These are phyloP conservation scores for Drosophila seclusa DNA, from an alignment of 2,888 invertebrate genomes.

Conservation along the genomic window DNA sequence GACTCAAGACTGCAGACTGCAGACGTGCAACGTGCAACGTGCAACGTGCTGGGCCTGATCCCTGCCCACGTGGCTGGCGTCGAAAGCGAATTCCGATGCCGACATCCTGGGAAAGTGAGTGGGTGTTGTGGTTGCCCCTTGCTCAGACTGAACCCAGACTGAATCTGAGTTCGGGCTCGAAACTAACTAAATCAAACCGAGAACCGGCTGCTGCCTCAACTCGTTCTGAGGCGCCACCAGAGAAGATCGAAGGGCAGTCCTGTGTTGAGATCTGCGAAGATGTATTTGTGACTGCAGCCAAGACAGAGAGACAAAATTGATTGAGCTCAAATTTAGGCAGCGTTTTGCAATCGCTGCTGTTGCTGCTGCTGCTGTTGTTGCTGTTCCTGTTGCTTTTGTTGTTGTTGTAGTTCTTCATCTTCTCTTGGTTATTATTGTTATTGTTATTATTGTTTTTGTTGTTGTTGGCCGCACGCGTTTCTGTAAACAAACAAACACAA, in stretches of 20 bases:
- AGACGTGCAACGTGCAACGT: background rate
- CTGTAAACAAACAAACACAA: constrained; percentile 69
- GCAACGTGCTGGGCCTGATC: constrained; percentile 13
- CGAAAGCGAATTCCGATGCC: constrained; percentile 62
- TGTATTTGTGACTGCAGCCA: constrained; percentile 20
- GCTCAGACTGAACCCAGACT: constrained; percentile 20
- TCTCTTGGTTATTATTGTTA: constrained; percentile 18
- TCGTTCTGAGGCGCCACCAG: constrained; percentile 65
- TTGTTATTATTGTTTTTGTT: constrained; percentile 43
- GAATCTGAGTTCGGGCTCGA: constrained; percentile 10
- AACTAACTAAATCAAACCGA: constrained; percentile 65
- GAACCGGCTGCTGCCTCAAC: constrained; percentile 64
- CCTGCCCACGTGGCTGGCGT: constrained; percentile 66
- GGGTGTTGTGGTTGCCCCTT: constrained; percentile 33
- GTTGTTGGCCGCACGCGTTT: constrained; percentile 77
- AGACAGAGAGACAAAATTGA: constrained; percentile 44
- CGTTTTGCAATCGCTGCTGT: constrained; percentile 43
- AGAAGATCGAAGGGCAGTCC: background rate
- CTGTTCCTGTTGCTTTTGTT: constrained; percentile 3
- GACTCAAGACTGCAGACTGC: constrained; percentile 25
- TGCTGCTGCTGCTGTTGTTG: constrained; percentile 25
- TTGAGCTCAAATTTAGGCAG: constrained; percentile 61
- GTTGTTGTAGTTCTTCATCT: constrained; percentile 39
- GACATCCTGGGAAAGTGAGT: constrained; percentile 74
- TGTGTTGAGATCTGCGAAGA: constrained; percentile 7